A percentile compares a stretch with the other conserved stretches of the same genome.
Evolutionary conservation across 2,113 vertebrate species (phyloP).

Genomic region (Seriola quinqueradiata): DNA sequence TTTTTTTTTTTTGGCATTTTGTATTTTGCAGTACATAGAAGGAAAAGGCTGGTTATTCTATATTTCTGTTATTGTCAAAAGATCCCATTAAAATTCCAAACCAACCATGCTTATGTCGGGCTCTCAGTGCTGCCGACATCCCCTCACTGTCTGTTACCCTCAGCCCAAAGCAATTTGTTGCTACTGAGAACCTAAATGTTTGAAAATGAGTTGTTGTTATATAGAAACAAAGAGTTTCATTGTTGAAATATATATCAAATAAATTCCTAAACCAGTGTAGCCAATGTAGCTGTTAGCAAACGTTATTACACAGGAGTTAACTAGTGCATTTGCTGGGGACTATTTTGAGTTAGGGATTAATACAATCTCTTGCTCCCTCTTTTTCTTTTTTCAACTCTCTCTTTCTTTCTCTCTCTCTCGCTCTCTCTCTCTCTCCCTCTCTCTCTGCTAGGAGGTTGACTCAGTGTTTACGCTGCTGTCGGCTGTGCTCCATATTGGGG

Average conservation of each 20-base stretch:
- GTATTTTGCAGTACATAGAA: neutral
- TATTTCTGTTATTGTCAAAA: neutral
- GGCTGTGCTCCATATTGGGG: slow-evolving; percentile 91
- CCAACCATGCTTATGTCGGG: neutral
- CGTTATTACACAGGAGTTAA: too few relatives aligned
- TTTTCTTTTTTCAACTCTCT: neutral
- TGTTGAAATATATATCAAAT: neutral
- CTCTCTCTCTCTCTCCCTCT: neutral
- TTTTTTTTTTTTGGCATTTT: neutral
- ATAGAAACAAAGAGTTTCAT: neutral
- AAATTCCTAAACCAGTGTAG: neutral
- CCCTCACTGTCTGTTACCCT: too few relatives aligned
- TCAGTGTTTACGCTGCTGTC: slow-evolving; percentile 92
- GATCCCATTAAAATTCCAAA: neutral
- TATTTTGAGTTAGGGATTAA: neutral
- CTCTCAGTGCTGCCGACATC: neutral
- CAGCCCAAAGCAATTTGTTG: too few relatives aligned
- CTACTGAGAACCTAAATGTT: neutral
- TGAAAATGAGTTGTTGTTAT: neutral
- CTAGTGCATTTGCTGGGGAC: neutral
- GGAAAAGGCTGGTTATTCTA: neutral
- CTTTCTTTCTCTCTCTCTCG: neutral
- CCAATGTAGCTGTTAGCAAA: neutral
- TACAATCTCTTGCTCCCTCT: neutral
- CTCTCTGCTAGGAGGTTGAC: slow-evolving; percentile 88